Evolutionary conservation across 2,113 vertebrate genomes (phyloP), one percentile per base, ranked within the genome.

Genomic region (Rhabdornis inornatus): DNA sequence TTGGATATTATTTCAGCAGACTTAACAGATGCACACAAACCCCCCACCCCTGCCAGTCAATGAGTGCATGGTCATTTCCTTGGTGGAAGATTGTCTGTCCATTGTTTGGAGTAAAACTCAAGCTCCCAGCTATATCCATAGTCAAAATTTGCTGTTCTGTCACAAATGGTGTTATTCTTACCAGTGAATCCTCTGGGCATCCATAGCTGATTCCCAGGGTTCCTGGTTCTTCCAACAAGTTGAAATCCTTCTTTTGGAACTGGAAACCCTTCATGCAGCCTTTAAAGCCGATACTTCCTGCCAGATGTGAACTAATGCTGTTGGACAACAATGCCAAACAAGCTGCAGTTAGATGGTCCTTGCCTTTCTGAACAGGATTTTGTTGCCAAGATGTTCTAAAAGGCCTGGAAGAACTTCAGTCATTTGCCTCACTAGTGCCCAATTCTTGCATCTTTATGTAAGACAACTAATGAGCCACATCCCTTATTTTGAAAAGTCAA

Each of bases 211-310:
- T 98, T 91, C 99, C 99, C 14, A 99, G 97, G 37, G 99, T 99
- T 85, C 99, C 99, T 30, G 98, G 98, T 94, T 99, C 99, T 96
- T 99, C 99, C 89, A 99, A 83, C 75, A 99, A 97, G 95, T 99
- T 99, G 96, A 99, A 99, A 95, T 99, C 99, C 95, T 99, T 99
- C 95, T 99, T 99, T 97, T 99, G 99, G 97, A 99, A 99, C 97
- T 99, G 99, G 97, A 99, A 99, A 44, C 99, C 99, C 95, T 99
- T 99, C 93, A 99, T 98, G 40, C 99, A 99, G 59, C 99, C 99
- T 95, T 97, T 99, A 95, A 99, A 98, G 50, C 98, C 98, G 1
- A 98, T 92, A 65, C 96, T 97, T 84, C 98, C 96, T 42, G 98
- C 97, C 83, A 99, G 97, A 89, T 99, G 98, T 47, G 98, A 97